Conservation (phyloP, 2,113 vertebrate genomes). For the Cyanoramphus novaezelandiae region DNA sequence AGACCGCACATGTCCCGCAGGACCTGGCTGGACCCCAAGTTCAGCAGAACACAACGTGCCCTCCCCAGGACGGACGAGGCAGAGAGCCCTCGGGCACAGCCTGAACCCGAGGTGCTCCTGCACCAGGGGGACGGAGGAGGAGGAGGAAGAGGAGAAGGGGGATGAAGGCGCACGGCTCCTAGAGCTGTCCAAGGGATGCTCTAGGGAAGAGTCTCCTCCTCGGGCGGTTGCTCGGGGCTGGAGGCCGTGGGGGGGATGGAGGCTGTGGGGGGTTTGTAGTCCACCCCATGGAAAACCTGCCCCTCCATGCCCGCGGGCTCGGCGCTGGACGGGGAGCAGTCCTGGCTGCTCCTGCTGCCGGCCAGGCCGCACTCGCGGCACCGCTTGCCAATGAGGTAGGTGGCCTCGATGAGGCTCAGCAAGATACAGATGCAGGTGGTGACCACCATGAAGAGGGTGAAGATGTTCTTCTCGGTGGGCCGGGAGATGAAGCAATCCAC, state of each 20-base stretch:
- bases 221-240: not conserved
- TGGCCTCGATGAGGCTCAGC: slow-evolving; percentile 84
- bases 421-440: slow-evolving; percentile 83
- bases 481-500: slow-evolving; percentile 96
- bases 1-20: accelerated
- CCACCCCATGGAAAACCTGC: slow-evolving; percentile 25
- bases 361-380: slow-evolving; percentile 61
- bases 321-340: not conserved
- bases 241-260: not conserved
- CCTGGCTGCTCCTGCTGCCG: accelerated
- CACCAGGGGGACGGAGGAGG: accelerated
- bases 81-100: accelerated
- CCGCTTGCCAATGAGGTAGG: slow-evolving; percentile 87
- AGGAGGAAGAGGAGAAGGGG: not conserved
- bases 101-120: accelerated
- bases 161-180: not conserved
- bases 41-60: not conserved
- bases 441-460: slow-evolving; percentile 94
- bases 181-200: not conserved
- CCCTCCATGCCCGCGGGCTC: accelerated
- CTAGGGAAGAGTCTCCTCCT: slow-evolving; percentile 9
- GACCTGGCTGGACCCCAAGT: not conserved
- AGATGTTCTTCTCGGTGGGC: slow-evolving; percentile 93
- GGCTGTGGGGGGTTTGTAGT: slow-evolving; percentile 13
- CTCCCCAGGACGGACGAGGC: not conserved